Percentiles rank a stretch among this genome's conserved stretches.
phyloP scores from a whole-genome alignment of 2,888 invertebrate species.

The Girardia tigrina region DNA sequence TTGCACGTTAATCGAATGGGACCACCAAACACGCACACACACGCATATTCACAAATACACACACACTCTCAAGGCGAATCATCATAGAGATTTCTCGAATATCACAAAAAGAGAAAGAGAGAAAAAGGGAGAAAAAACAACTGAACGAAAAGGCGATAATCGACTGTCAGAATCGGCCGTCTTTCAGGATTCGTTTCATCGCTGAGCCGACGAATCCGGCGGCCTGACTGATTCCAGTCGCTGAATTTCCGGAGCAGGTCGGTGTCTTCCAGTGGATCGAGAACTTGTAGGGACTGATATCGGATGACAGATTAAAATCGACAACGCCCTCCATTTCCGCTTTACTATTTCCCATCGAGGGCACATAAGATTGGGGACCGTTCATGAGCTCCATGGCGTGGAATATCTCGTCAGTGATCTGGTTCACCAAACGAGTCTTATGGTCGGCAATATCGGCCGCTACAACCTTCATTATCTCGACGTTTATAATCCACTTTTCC shows the following conservation, averaged over 20 bases:
- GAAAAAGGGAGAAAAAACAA: no score
- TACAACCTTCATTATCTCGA: conserved; percentile 1
- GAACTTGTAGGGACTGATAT: conserved; percentile 30
- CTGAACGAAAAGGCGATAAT: background rate
- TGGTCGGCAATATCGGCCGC: background rate
- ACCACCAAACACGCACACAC: background rate
- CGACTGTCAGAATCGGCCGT: background rate
- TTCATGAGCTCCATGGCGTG: conserved; percentile 21
- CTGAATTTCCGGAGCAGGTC: background rate
- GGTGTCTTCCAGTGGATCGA: conserved; percentile 3
- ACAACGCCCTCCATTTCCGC: conserved; percentile 28
- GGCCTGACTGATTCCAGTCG: conserved; percentile 18
- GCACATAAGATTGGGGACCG: conserved; percentile 27
- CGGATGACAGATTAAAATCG: conserved; percentile 21
- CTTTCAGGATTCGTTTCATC: conserved; percentile 24
- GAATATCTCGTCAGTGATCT: conserved; percentile 21
- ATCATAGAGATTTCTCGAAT: background rate
- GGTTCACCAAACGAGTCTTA: background rate
- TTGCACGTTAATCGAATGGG: no score
- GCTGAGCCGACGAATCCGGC: conserved; percentile 28
- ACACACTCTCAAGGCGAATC: background rate
- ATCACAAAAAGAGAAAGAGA: background rate
- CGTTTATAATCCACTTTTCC: conserved; percentile 31
- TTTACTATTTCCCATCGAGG: conserved; percentile 6
- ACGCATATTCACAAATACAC: background rate